Evolutionary conservation across 2,113 vertebrate genomes (phyloP).

Genomic region (Ageneiosus marmoratus): DNA sequence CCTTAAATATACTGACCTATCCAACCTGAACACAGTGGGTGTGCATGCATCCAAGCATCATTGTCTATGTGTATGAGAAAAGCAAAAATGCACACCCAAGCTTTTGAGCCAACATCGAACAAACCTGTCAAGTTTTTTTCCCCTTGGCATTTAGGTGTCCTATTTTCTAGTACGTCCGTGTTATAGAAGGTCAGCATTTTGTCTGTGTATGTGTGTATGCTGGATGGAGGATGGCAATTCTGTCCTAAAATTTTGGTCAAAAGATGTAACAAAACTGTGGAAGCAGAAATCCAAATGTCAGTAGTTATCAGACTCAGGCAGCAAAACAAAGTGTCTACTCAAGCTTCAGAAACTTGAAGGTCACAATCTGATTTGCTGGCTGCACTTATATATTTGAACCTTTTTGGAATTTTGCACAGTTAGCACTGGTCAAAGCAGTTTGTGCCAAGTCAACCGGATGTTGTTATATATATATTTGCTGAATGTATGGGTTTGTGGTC

Average conservation of each 20-base stretch:
- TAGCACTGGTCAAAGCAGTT: neutral
- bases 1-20: constrained; percentile 49
- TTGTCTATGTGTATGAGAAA: constrained; percentile 23
- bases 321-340: neutral
- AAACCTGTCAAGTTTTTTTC: neutral
- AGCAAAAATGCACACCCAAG: neutral
- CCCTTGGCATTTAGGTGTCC: constrained; percentile 27
- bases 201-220: neutral
- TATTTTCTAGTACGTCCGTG: constrained; percentile 25
- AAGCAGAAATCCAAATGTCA: constrained; percentile 1
- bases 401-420: neutral
- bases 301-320: neutral
- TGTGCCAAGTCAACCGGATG: no score
- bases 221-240: neutral
- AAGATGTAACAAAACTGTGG: neutral
- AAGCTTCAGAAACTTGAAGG: neutral
- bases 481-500: neutral
- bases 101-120: constrained; percentile 5
- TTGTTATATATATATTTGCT: neutral
- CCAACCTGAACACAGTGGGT: constrained; percentile 23
- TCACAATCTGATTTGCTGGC: neutral
- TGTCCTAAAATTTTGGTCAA: neutral
- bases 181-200: neutral
- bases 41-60: neutral
- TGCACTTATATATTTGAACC: neutral